Percentiles rank a stretch among this genome's conserved stretches.
Evolutionary conservation across 2,113 vertebrate species (phyloP).

Genomic region (Leuciscus idus): DNA sequence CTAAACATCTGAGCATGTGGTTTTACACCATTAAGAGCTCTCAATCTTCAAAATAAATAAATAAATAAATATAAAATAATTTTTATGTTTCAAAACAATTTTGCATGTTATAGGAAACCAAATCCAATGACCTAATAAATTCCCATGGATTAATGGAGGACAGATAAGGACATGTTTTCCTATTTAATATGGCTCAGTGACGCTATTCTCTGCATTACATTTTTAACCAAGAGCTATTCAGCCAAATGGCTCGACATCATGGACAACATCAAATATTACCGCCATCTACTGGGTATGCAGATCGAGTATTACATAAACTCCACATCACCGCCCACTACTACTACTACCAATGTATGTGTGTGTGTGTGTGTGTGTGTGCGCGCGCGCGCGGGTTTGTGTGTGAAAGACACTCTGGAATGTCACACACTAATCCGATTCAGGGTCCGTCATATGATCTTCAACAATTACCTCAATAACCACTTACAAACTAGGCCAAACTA

Average conservation of each 20-base stretch:
- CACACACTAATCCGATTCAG: constrained; percentile 74
- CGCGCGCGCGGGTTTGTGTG: constrained; percentile 40
- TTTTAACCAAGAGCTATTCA: constrained; percentile 43
- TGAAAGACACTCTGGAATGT: constrained; percentile 57
- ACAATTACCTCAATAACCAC: constrained; percentile 59
- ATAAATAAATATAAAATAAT: background rate
- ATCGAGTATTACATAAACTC: constrained; percentile 74
- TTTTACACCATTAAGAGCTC: background rate
- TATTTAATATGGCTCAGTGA: background rate
- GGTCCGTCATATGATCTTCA: constrained; percentile 71
- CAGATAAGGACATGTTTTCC: background rate
- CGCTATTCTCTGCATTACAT: constrained; percentile 26
- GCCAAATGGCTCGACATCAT: constrained; percentile 60
- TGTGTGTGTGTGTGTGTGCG: constrained; percentile 13
- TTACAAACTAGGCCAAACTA: constrained; percentile 41
- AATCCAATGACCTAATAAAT: background rate
- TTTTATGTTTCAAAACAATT: background rate
- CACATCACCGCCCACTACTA: constrained; percentile 57
- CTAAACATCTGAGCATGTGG: constrained; percentile 11
- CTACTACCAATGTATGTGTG: background rate
- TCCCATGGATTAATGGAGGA: background rate
- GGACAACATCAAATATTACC: constrained; percentile 68
- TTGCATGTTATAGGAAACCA: background rate
- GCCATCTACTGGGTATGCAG: constrained; percentile 78
- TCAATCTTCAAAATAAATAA: background rate